Conservation (phyloP, 2,888 invertebrate genomes). For the Julus scandinavius region DNA sequence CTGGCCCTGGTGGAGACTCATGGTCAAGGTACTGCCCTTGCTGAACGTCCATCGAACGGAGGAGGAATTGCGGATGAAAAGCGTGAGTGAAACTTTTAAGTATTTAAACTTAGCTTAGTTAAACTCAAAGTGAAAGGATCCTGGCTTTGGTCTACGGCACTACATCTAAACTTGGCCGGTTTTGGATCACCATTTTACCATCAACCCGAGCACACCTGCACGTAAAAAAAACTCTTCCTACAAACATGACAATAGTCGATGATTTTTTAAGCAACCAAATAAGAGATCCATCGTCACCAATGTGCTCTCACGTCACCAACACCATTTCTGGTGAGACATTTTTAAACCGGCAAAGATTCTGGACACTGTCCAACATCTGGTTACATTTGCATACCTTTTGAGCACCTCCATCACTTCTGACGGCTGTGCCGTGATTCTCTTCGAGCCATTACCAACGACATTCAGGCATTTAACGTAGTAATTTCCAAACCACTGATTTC, state of each 20-base stretch:
- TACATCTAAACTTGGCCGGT: too few relatives aligned
- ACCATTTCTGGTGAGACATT: neutral
- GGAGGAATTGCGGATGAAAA: conserved; percentile 86
- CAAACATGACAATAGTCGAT: neutral
- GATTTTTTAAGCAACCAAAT: neutral
- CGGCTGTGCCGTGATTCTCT: conserved; percentile 23
- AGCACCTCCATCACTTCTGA: conserved; percentile 33
- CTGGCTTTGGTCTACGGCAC: too few relatives aligned
- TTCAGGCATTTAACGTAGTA: neutral
- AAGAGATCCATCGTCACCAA: neutral
- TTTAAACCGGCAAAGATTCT: neutral
- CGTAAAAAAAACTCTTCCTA: too few relatives aligned
- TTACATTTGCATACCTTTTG: neutral
- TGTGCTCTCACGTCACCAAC: neutral
- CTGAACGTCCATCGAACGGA: conserved; percentile 94
- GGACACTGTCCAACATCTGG: conserved; percentile 17
- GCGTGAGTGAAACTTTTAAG: conserved; percentile 72
- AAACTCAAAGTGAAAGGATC: too few relatives aligned
- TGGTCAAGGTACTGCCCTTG: conserved; percentile 90
- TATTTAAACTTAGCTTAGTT: neutral
- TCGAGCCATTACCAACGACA: neutral
- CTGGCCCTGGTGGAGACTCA: conserved; percentile 98
- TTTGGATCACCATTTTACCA: too few relatives aligned
- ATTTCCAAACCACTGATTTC: neutral
- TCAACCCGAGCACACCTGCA: too few relatives aligned